A percentile compares a stretch with the other conserved stretches of the same genome.
Conservation (phyloP, 1,140 invertebrate species). For the Asobara japonica region DNA sequence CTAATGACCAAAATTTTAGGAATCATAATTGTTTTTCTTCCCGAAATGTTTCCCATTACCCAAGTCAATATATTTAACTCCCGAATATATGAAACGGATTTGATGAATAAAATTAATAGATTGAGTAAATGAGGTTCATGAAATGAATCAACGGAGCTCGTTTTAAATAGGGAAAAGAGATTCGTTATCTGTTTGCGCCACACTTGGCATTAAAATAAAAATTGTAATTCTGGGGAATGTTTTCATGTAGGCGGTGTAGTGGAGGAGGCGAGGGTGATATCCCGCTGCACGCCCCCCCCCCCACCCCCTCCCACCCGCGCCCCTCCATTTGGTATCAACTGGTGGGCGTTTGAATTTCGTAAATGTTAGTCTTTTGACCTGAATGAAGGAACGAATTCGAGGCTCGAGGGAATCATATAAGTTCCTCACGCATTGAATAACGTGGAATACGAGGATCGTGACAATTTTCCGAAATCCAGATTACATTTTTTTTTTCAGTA, state of each 20-base stretch:
- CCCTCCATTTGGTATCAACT: slow-evolving; percentile 10
- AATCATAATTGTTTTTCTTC: no score
- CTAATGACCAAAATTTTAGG: no score
- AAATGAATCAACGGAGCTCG: background rate
- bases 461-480: no score
- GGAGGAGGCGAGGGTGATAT: slow-evolving; percentile 14
- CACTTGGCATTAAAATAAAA: background rate
- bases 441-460: no score
- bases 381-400: background rate
- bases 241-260: background rate
- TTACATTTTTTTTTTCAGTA: no score
- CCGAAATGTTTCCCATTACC: no score
- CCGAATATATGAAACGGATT: no score
- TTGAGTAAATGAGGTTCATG: no score
- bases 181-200: background rate
- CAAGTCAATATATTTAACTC: no score
- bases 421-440: no score
- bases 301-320: no score
- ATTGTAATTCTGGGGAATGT: slow-evolving; percentile 17
- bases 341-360: slow-evolving; percentile 15
- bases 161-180: background rate
- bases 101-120: no score
- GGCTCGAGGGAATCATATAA: background rate
- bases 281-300: background rate
- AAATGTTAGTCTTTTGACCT: slow-evolving; percentile 6